These are phyloP conservation scores for Notothenia coriiceps DNA, from an alignment of 2,113 vertebrate species.

Conservation along the genomic window DNA sequence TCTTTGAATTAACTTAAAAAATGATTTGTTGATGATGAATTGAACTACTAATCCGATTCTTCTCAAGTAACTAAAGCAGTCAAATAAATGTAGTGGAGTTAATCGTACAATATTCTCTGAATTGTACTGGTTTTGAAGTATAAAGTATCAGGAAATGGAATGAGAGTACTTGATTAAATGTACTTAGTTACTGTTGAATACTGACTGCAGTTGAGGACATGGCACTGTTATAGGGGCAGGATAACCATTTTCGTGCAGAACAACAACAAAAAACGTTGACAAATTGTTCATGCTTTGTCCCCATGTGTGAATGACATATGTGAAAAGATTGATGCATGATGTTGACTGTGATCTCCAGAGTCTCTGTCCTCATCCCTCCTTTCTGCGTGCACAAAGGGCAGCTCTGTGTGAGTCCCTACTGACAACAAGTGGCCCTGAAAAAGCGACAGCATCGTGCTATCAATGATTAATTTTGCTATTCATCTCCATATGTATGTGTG, in stretches of 20 bases:
- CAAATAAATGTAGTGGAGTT: too few species aligned
- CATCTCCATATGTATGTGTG: slow-evolving; percentile 76
- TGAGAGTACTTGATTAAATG: too few species aligned
- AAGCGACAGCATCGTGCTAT: slow-evolving; percentile 54
- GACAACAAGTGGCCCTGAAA: slow-evolving; percentile 61
- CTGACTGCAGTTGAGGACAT: background rate
- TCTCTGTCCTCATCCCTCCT: slow-evolving; percentile 23
- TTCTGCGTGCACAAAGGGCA: slow-evolving; percentile 36
- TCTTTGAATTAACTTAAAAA: too few species aligned
- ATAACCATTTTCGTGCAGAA: slow-evolving; percentile 6
- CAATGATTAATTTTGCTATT: slow-evolving; percentile 73
- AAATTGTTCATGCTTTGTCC: background rate
- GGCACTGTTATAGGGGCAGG: background rate
- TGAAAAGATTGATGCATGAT: slow-evolving; percentile 2
- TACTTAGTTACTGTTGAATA: too few species aligned
- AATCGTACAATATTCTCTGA: too few species aligned
- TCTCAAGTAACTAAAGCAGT: too few species aligned
- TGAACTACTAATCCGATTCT: too few species aligned
- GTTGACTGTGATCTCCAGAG: slow-evolving; percentile 22
- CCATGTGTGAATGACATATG: slow-evolving; percentile 10
- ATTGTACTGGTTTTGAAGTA: too few species aligned
- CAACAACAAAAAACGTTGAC: background rate
- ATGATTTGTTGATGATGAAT: too few species aligned
- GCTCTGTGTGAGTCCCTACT: slow-evolving; percentile 21
- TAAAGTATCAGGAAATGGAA: too few species aligned